A percentile compares a stretch with the other conserved stretches of the same genome.
Evolutionary conservation across 2,888 invertebrate genomes (phyloP).

Genomic region (Diachrysia chrysitis): DNA sequence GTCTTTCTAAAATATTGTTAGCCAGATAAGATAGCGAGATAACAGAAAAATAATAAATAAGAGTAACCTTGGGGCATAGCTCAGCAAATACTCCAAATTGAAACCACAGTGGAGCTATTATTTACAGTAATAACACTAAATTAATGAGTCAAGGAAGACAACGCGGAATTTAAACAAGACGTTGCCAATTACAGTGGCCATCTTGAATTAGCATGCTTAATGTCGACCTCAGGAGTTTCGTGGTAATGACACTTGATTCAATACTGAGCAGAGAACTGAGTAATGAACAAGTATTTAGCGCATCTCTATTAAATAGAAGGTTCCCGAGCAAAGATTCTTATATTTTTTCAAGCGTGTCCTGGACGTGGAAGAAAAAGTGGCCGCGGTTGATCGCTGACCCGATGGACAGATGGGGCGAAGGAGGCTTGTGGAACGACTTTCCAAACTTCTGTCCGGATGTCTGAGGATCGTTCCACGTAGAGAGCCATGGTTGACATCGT

Average conservation of each 20-base stretch:
- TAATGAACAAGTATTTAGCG: too few species aligned
- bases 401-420: too few species aligned
- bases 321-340: too few species aligned
- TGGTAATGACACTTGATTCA: conserved; percentile 2
- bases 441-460: too few species aligned
- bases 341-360: too few species aligned
- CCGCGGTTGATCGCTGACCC: too few species aligned
- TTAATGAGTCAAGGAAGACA: conserved; percentile 20
- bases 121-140: conserved; percentile 15
- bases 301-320: too few species aligned
- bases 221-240: conserved; percentile 11
- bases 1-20: background rate
- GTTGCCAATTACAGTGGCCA: conserved; percentile 34
- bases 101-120: conserved; percentile 9
- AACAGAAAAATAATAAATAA: conserved; percentile 5
- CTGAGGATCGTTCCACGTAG: too few species aligned
- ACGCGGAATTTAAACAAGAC: conserved; percentile 39
- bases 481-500: too few species aligned
- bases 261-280: background rate
- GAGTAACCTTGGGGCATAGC: background rate
- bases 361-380: too few species aligned
- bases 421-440: too few species aligned
- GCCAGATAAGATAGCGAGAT: background rate
- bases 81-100: background rate
- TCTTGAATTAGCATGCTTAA: conserved; percentile 47